These are phyloP conservation scores for Fistularia tabacaria DNA, from an alignment of 2,797 vertebrate species.

Conservation along the genomic window DNA sequence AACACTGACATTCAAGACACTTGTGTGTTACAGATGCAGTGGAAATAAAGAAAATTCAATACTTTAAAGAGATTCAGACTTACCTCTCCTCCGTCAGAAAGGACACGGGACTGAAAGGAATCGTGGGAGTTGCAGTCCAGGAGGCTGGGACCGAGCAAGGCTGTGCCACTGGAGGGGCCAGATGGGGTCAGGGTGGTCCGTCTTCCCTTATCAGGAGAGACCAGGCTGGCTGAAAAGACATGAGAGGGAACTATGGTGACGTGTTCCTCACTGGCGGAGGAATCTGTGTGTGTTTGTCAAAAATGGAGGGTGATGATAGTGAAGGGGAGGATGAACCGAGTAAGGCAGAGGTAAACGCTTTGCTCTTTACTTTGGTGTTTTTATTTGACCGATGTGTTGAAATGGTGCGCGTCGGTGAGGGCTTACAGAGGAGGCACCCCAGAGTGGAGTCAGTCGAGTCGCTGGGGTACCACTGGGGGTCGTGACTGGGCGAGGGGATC, in stretches of 20 bases:
- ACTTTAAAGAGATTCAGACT: constrained; percentile 1
- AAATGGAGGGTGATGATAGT: constrained; percentile 8
- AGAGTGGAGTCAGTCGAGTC: constrained; percentile 94
- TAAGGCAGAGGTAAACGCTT: background rate
- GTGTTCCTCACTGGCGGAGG: background rate
- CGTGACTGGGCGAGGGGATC: constrained; percentile 96
- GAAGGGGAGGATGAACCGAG: background rate
- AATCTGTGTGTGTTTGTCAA: too few relatives aligned
- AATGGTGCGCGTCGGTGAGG: background rate
- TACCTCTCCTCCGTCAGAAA: constrained; percentile 93
- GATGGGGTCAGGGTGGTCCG: constrained; percentile 80
- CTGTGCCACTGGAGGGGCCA: constrained; percentile 85
- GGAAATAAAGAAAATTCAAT: background rate
- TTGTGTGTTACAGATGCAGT: too few relatives aligned
- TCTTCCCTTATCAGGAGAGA: constrained; percentile 92
- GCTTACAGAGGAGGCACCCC: constrained; percentile 94
- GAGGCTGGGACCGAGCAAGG: constrained; percentile 89
- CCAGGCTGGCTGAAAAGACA: constrained; percentile 85
- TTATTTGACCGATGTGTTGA: background rate
- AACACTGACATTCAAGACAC: too few relatives aligned
- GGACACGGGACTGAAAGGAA: constrained; percentile 91
- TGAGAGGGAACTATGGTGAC: background rate
- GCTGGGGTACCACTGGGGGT: constrained; percentile 98
- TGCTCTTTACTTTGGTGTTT: too few relatives aligned
- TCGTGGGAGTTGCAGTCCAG: constrained; percentile 96